Evolutionary conservation across 2,797 vertebrate genomes (phyloP).

Genomic region (Danio aesculapii): DNA sequence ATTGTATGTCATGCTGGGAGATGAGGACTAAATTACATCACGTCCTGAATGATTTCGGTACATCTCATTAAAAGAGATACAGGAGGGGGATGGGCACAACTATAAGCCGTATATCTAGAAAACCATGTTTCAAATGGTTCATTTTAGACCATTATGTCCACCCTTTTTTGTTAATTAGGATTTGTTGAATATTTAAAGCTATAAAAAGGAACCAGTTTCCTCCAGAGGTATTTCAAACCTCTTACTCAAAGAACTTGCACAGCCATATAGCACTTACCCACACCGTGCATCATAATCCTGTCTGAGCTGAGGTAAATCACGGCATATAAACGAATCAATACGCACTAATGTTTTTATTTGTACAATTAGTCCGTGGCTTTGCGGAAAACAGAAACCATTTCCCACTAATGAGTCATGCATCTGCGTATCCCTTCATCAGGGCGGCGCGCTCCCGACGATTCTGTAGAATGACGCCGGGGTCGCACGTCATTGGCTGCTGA

Average conservation of each 20-base stretch:
- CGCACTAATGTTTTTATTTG: slow-evolving; percentile 47
- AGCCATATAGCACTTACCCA: not conserved
- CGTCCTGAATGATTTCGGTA: slow-evolving; percentile 76
- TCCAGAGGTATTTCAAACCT: slow-evolving; percentile 5
- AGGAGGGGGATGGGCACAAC: slow-evolving; percentile 38
- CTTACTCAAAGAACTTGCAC: slow-evolving; percentile 7
- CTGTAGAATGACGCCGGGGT: slow-evolving; percentile 15
- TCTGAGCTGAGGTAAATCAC: slow-evolving; percentile 45
- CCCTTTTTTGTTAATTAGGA: slow-evolving; percentile 48
- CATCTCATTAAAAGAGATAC: slow-evolving; percentile 71
- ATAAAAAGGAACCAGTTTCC: not conserved
- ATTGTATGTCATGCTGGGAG: slow-evolving; percentile 52
- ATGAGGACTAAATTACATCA: slow-evolving; percentile 74
- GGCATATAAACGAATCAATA: slow-evolving; percentile 56
- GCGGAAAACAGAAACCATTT: slow-evolving; percentile 43
- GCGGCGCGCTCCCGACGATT: slow-evolving; percentile 26
- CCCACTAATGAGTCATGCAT: slow-evolving; percentile 53
- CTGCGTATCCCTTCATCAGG: slow-evolving; percentile 56
- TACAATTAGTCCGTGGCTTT: slow-evolving; percentile 48
- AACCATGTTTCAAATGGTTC: slow-evolving; percentile 46
- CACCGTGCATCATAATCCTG: slow-evolving; percentile 13
- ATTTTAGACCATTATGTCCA: slow-evolving; percentile 60
- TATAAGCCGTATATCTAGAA: slow-evolving; percentile 10
- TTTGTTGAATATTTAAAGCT: not conserved
- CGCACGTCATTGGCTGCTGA: slow-evolving; percentile 56